Conservation (phyloP, 2,888 invertebrate species). For the Dryobotodes eremita region DNA sequence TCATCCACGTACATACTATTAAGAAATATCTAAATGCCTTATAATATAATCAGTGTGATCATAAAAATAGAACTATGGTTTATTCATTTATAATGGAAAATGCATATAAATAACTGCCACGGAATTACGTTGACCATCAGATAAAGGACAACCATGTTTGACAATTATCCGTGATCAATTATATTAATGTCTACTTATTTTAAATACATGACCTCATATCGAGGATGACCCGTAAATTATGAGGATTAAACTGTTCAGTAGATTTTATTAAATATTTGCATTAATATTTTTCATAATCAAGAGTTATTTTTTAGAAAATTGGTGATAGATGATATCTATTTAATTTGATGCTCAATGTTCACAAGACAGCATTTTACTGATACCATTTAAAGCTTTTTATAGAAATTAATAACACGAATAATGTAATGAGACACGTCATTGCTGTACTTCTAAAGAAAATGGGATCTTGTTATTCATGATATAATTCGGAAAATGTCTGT, state of each 20-base stretch:
- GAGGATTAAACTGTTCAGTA: constrained; percentile 1
- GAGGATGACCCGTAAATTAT: constrained; percentile 31
- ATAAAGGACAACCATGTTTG: constrained; percentile 33
- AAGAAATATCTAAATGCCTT: not conserved
- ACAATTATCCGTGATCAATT: constrained; percentile 42
- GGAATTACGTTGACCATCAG: constrained; percentile 15
- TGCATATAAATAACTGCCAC: constrained; percentile 5
- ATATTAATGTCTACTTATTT: constrained; percentile 47
- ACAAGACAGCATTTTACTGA: constrained; percentile 22
- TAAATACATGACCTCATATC: constrained; percentile 39
- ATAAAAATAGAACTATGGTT: constrained; percentile 9
- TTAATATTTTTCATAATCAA: not conserved
- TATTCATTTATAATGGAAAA: constrained; percentile 27
- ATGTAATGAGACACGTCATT: constrained; percentile 28
- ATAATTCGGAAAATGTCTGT: constrained; percentile 17
- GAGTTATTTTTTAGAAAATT: not conserved
- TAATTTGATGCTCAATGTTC: constrained; percentile 24
- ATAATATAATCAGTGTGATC: not conserved
- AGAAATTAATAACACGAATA: constrained; percentile 37
- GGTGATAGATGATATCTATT: constrained; percentile 16
- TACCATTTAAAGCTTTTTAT: constrained; percentile 12
- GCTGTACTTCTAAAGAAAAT: constrained; percentile 31
- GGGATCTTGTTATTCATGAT: constrained; percentile 21
- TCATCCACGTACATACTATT: not conserved
- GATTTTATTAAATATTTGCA: constrained; percentile 21